phyloP scores from a whole-genome alignment of 2,113 vertebrate genomes.

The Callionymus lyra region DNA sequence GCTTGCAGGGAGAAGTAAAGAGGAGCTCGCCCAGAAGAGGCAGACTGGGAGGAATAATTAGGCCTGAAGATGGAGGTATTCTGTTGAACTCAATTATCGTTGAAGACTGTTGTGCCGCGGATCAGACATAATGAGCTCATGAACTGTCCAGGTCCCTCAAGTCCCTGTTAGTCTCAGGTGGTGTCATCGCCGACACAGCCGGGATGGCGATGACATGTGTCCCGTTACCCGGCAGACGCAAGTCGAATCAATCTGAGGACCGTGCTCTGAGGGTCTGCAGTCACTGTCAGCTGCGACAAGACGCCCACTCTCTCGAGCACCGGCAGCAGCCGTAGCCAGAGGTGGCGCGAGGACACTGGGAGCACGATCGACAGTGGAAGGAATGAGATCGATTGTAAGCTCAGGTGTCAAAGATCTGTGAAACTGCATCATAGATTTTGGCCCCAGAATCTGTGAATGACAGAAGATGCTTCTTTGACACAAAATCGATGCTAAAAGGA shows the following conservation, averaged over 20 bases:
- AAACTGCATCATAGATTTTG: no score
- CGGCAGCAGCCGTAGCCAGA: no score
- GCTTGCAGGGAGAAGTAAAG: conserved; percentile 18
- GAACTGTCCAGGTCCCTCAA: conserved; percentile 8
- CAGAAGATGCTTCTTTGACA: no score
- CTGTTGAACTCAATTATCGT: conserved; percentile 38
- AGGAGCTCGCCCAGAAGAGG: conserved; percentile 16
- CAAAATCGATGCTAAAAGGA: no score
- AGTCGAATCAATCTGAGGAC: conserved; percentile 19
- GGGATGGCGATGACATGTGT: conserved; percentile 28
- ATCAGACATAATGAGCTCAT: conserved; percentile 28
- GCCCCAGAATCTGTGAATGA: no score
- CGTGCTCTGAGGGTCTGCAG: no score
- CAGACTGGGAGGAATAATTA: conserved; percentile 33
- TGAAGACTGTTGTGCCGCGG: conserved; percentile 8
- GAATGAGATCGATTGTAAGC: no score
- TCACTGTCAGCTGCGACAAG: no score
- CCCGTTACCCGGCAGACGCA: conserved; percentile 17
- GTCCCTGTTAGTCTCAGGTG: conserved; percentile 20
- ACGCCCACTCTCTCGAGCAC: no score
- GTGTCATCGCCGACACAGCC: conserved; percentile 9
- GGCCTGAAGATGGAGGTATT: conserved; percentile 27
- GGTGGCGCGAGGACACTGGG: no score
- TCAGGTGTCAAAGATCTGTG: no score
- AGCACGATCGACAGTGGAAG: no score